Base-by-base conservation (phyloP, 2,888 invertebrate genomes). In the Charanyca ferruginea region DNA sequence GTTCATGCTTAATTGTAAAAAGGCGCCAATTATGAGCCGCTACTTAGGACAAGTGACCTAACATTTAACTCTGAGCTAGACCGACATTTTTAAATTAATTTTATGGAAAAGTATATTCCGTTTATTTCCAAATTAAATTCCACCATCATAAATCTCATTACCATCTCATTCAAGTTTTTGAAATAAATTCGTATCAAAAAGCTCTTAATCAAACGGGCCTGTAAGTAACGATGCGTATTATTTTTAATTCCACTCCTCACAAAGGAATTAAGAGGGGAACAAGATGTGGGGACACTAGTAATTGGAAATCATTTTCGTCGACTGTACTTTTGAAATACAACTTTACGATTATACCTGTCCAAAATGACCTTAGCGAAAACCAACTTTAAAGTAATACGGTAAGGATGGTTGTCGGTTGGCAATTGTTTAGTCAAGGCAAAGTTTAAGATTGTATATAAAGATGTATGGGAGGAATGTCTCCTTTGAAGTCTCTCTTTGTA, bases 241-340 rank as follows among this genome's bases (percentile, higher is more conserved):
- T 80, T 80, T 85, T 76, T 83, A 83, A 85, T 83, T 83, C 79
- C 63, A 35, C 68, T 59, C 63, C 61, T 81, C 66, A 77, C 83
- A 85, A 85, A 88, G 76, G 81, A 82, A 86, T 85, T 83, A 84
- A 76, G 68, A 66, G 49, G 52, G 77, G 70, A 61, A 66, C 62
- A 79, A 83, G 79, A 77, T 73, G 77, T 68, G 72, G 66, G 66
- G 79, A 81, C 75, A 73, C 64, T 78, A 79, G 79, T 85, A 85
- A 87, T 86, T 85, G 80, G 80, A 79, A 84, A 85, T 85, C 81
- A 83, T 83, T 84, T 82, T 77, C 76, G 78, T 64, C 65, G 79
- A 67, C 69, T 65, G 67, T 83, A 74, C 78, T 60, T 70, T 71
- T 53, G 20, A 55, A 20, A 57, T 11, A 59, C 79, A 65, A 68